These are phyloP conservation scores for Myopa tessellatipennis DNA, from an alignment of 2,888 invertebrate genomes.

Conservation along the genomic window DNA sequence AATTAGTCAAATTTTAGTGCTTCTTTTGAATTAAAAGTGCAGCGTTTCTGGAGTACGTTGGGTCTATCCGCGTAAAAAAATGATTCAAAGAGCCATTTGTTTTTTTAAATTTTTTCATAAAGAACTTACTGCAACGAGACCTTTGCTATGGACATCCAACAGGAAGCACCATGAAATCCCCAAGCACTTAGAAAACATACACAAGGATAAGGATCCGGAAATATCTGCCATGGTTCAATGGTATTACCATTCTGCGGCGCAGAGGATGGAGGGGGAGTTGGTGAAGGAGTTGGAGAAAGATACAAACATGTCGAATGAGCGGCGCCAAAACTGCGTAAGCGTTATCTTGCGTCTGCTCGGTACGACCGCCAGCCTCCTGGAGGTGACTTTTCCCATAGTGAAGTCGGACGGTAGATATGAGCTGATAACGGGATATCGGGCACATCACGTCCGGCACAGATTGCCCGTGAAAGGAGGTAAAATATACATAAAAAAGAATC, in stretches of 20 bases:
- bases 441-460: conserved; percentile 62
- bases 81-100: too few relatives aligned
- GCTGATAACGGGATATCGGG: conserved; percentile 62
- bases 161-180: conserved; percentile 58
- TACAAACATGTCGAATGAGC: conserved; percentile 53
- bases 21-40: too few relatives aligned
- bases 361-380: conserved; percentile 53
- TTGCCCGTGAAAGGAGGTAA: conserved; percentile 65
- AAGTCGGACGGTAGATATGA: conserved; percentile 58
- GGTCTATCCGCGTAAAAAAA: too few relatives aligned
- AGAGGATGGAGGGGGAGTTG: conserved; percentile 57
- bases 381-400: conserved; percentile 62
- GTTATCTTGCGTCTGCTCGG: conserved; percentile 60
- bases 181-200: conserved; percentile 54
- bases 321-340: conserved; percentile 55
- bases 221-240: conserved; percentile 62
- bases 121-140: too few relatives aligned
- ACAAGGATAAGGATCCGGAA: conserved; percentile 55
- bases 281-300: conserved; percentile 58
- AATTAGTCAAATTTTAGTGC: too few relatives aligned
- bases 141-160: neutral
- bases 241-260: conserved; percentile 61
- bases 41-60: too few relatives aligned
- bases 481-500: neutral
- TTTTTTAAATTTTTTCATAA: too few relatives aligned